Evolutionary conservation across 1,140 invertebrate genomes (phyloP), one percentile per base, ranked within the genome.

Genomic region (Oncopodura yosiiana): DNA sequence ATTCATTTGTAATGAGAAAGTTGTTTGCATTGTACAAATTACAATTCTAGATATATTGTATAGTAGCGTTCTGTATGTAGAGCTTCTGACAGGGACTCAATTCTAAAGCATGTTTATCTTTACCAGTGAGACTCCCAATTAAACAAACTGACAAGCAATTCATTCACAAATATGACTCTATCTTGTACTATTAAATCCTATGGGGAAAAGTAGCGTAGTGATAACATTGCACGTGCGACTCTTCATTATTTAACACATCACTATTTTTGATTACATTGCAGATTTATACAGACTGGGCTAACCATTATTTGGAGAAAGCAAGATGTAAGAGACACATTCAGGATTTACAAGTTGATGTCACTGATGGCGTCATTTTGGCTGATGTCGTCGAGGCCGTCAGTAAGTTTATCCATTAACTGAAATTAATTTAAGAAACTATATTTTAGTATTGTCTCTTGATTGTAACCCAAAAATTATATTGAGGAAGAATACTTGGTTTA

Each of bases 261-360:
- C 12, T 37, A 12, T 58, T 59, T 57, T 59, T 57, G 23, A 51
- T 68, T 67, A 65, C 65, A 62, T 74, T 78, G 18, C 75, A 96
- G 91, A 92, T 95, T 66, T 96, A 96, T 71, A 94, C 90, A 23
- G 90, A 94, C 71, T 96, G 92, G 92, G 91, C 90, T 23, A 96
- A 96, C 73, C 90, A 95, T 68, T 96, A 96, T 70, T 71, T 96
- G 75, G 90, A 94, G 70, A 87, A 91, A 68, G 83, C 83, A 30
- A 78, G 84, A 49, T 87, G 82, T 54, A 87, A 88, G 62, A 79
- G 82, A 52, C 80, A 85, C 60, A 88, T 93, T 50, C 78, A 78
- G 51, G 86, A 88, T 69, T 77, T 96, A 27, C 88, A 91, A 42
- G 75, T 80, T 34, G 92, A 95, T 70, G 83, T 94, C 66, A 82